A percentile compares a stretch with the other conserved stretches of the same genome.
phyloP scores from a whole-genome alignment of 1,140 invertebrate genomes.

The Panagrolaimus sp. region DNA sequence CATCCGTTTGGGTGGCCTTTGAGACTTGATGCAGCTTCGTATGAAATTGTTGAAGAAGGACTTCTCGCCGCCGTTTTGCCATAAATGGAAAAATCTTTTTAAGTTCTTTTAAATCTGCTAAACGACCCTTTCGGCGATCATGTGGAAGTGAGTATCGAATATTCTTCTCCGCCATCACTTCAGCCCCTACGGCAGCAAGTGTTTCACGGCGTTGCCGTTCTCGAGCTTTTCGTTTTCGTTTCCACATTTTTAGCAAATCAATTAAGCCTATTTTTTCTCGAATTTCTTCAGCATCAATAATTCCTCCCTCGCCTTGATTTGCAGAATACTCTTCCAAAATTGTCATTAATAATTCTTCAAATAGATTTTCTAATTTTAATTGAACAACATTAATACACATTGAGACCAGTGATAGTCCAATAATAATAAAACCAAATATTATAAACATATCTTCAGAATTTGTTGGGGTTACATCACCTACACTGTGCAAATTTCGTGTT shows the following conservation, averaged over 20 bases:
- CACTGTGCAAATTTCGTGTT: background rate
- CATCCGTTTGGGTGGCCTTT: conserved; percentile 44
- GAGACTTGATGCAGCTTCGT: conserved; percentile 38
- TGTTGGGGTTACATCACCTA: conserved; percentile 58
- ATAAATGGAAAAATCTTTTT: conserved; percentile 46
- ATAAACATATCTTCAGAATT: conserved; percentile 55
- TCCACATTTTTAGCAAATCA: conserved; percentile 50
- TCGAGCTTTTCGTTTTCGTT: conserved; percentile 24
- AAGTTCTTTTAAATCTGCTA: conserved; percentile 33
- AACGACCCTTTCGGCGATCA: no score
- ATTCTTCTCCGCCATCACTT: conserved; percentile 4
- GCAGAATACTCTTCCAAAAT: conserved; percentile 53
- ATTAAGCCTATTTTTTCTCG: conserved; percentile 39
- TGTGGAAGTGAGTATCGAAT: background rate
- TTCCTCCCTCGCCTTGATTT: conserved; percentile 25
- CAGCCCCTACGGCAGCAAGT: background rate
- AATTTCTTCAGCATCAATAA: conserved; percentile 37
- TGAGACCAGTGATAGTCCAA: conserved; percentile 54
- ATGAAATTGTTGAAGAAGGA: conserved; percentile 33
- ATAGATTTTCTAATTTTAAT: conserved; percentile 54
- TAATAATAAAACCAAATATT: conserved; percentile 46
- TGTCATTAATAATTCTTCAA: conserved; percentile 52
- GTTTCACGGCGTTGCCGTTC: conserved; percentile 11
- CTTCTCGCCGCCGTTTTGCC: conserved; percentile 41
- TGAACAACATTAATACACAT: conserved; percentile 60